phyloP scores from a whole-genome alignment of 1,140 invertebrate genomes.

The Leptinotarsa defecta region DNA sequence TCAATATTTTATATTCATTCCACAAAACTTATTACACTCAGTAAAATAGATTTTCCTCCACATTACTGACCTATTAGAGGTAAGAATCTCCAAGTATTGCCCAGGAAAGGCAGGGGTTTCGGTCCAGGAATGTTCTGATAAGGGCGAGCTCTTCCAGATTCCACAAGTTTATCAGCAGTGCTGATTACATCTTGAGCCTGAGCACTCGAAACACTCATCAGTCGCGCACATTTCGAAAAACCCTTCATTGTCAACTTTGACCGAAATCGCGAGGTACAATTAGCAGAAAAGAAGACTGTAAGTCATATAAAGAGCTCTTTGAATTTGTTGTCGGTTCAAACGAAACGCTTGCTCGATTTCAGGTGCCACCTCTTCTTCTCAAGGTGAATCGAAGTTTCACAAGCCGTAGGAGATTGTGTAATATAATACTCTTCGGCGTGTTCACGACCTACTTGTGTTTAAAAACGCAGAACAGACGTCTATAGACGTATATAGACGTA shows the following conservation, averaged over 20 bases:
- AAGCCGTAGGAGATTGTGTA: background rate
- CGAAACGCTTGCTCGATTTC: background rate
- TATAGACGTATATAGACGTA: too few species aligned
- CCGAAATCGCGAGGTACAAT: too few species aligned
- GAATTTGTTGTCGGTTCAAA: background rate
- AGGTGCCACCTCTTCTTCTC: background rate
- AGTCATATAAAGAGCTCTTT: background rate
- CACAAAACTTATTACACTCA: background rate
- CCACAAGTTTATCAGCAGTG: background rate
- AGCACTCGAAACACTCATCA: background rate
- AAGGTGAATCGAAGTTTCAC: background rate
- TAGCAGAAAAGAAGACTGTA: too few species aligned
- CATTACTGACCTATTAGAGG: constrained; percentile 68
- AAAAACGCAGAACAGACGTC: too few species aligned
- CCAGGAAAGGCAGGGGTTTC: constrained; percentile 75
- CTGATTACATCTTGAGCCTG: background rate
- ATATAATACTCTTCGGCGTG: background rate
- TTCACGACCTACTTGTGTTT: background rate
- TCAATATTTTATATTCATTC: too few species aligned
- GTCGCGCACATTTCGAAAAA: background rate
- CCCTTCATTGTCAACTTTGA: background rate
- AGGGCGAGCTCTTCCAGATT: constrained; percentile 57
- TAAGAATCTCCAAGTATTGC: constrained; percentile 76
- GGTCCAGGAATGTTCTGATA: constrained; percentile 81
- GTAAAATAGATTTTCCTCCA: background rate